Evolutionary conservation across 2,113 vertebrate genomes (phyloP).

Genomic region (Melanerpes formicivorus): DNA sequence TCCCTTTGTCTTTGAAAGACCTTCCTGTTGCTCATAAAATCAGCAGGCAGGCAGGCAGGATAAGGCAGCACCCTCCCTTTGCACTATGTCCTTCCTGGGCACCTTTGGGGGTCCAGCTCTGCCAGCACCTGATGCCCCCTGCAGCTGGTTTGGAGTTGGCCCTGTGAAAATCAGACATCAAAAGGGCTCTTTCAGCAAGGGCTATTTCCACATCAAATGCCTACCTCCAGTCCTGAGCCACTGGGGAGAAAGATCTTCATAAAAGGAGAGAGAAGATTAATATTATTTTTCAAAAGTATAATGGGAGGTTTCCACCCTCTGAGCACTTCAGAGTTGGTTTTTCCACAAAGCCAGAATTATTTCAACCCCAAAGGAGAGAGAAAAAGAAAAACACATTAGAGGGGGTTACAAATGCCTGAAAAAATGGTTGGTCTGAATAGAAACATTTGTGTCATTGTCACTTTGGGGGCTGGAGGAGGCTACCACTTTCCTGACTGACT

Average conservation of each 20-base stretch:
- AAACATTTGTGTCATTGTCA: background rate
- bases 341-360: conserved; percentile 47
- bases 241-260: background rate
- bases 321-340: conserved; percentile 36
- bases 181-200: conserved; percentile 33
- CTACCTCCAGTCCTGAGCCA: conserved; percentile 40
- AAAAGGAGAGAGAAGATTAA: conserved; percentile 53
- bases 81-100: background rate
- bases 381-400: conserved; percentile 5
- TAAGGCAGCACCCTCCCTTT: background rate
- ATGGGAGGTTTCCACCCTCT: conserved; percentile 46
- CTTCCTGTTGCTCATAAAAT: background rate
- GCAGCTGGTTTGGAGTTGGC: background rate
- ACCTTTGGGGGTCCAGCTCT: background rate
- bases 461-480: background rate
- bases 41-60: background rate
- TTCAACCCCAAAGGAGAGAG: conserved; percentile 36
- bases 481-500: background rate
- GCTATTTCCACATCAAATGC: conserved; percentile 57
- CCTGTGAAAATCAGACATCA: conserved; percentile 26
- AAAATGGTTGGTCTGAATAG: background rate
- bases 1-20: background rate
- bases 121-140: background rate
- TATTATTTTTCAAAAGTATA: conserved; percentile 61
- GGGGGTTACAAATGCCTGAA: background rate